phyloP scores from a whole-genome alignment of 2,113 vertebrate species.

The Eurypyga helias region DNA sequence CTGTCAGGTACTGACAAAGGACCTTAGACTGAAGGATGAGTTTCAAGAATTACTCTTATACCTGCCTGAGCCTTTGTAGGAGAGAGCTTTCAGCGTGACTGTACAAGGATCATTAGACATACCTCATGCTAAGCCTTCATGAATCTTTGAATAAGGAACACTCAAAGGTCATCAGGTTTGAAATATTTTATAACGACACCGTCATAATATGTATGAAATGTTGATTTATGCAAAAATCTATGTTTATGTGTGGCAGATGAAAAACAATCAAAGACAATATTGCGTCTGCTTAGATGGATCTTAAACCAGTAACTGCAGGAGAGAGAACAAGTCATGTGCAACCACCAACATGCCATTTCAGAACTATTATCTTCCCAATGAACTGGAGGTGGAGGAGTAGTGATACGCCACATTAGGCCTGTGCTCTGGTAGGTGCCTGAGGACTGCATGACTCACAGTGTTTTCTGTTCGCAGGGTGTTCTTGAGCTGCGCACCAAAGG shows the following conservation, averaged over 20 bases:
- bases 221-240: constrained; percentile 76
- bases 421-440: not conserved
- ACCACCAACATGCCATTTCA: not conserved
- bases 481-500: not conserved
- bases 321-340: not conserved
- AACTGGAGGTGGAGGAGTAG: not conserved
- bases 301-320: not conserved
- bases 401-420: not conserved
- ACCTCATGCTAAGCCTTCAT: constrained; percentile 58
- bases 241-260: not conserved
- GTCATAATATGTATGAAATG: constrained; percentile 70
- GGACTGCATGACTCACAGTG: not conserved
- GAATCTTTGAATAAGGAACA: constrained; percentile 75
- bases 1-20: constrained; percentile 71
- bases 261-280: not conserved
- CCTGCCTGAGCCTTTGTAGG: constrained; percentile 67
- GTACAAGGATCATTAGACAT: constrained; percentile 62
- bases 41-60: constrained; percentile 77
- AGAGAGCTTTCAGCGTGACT: constrained; percentile 74
- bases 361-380: not conserved
- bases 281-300: not conserved
- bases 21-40: constrained; percentile 45
- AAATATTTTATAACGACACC: constrained; percentile 77
- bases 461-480: not conserved
- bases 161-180: constrained; percentile 60